Conservation (phyloP, 2,888 invertebrate genomes). For the Hirtodrosophila cameraria region DNA sequence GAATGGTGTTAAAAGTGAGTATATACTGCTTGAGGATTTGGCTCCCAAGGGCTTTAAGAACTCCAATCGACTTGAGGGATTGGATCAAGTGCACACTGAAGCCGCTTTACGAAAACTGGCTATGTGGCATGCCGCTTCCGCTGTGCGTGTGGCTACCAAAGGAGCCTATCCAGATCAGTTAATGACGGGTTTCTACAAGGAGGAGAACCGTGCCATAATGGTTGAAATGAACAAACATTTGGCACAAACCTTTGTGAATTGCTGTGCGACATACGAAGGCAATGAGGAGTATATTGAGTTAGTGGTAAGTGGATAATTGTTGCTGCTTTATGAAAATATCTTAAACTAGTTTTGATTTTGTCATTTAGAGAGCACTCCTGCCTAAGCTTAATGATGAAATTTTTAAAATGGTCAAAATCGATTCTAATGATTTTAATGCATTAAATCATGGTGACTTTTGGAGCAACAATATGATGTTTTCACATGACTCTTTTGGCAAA, state of each 20-base stretch:
- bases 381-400: conserved; percentile 43
- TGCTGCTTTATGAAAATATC: rapidly evolving
- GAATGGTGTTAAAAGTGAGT: conserved; percentile 42
- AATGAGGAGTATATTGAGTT: conserved; percentile 53
- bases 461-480: conserved; percentile 79
- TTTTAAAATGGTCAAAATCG: conserved; percentile 28
- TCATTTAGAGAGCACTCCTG: conserved; percentile 41
- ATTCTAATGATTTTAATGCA: conserved; percentile 69
- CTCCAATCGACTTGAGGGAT: conserved; percentile 68
- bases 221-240: conserved; percentile 26
- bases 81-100: conserved; percentile 73
- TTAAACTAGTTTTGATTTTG: not conserved
- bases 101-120: conserved; percentile 71
- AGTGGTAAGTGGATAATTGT: conserved; percentile 58
- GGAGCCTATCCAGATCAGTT: conserved; percentile 53
- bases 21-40: conserved; percentile 76
- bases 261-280: conserved; percentile 37
- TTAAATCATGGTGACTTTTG: conserved; percentile 77
- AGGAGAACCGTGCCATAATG: conserved; percentile 25
- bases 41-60: conserved; percentile 67
- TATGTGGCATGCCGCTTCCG: conserved; percentile 81
- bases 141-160: conserved; percentile 53
- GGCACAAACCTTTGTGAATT: conserved; percentile 27
- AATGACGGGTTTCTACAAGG: conserved; percentile 33
- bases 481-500: conserved; percentile 65